Evolutionary conservation across 2,797 vertebrate genomes (phyloP).

Genomic region (Pseudochromis fuscus): DNA sequence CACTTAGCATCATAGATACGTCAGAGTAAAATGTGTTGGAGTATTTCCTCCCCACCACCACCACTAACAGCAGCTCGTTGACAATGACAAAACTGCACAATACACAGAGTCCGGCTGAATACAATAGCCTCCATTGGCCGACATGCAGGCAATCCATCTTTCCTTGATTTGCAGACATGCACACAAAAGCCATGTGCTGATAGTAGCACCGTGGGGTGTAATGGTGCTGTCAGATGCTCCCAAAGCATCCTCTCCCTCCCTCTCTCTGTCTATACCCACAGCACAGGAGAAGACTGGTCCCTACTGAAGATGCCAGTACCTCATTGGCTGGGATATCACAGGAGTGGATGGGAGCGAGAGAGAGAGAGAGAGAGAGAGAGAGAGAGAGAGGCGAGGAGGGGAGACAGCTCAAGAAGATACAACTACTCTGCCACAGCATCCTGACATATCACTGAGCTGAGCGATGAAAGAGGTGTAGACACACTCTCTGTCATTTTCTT

Average conservation of each 20-base stretch:
- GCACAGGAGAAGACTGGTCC: constrained; percentile 76
- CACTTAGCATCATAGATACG: not conserved
- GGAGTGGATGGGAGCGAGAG: constrained; percentile 70
- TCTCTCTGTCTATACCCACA: constrained; percentile 29
- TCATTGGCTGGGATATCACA: constrained; percentile 80
- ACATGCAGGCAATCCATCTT: constrained; percentile 76
- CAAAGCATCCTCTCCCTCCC: constrained; percentile 55
- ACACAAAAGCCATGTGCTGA: constrained; percentile 80
- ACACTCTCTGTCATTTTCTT: constrained; percentile 17
- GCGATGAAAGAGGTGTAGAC: constrained; percentile 45
- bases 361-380: constrained; percentile 38
- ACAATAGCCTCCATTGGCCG: constrained; percentile 68
- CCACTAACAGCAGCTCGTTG: not conserved
- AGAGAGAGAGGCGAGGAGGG: constrained; percentile 35
- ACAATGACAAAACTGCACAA: constrained; percentile 45
- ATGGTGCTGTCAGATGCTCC: constrained; percentile 79
- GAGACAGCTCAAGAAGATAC: constrained; percentile 73
- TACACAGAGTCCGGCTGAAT: constrained; percentile 25
- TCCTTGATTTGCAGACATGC: constrained; percentile 67
- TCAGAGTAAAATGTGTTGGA: constrained; percentile 5
- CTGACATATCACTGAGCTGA: constrained; percentile 59
- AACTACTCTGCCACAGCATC: constrained; percentile 74
- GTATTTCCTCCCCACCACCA: not conserved
- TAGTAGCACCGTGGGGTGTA: constrained; percentile 73
- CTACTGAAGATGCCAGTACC: constrained; percentile 75